Conservation (phyloP, 1,140 invertebrate genomes). For the Chymomyza costata region DNA sequence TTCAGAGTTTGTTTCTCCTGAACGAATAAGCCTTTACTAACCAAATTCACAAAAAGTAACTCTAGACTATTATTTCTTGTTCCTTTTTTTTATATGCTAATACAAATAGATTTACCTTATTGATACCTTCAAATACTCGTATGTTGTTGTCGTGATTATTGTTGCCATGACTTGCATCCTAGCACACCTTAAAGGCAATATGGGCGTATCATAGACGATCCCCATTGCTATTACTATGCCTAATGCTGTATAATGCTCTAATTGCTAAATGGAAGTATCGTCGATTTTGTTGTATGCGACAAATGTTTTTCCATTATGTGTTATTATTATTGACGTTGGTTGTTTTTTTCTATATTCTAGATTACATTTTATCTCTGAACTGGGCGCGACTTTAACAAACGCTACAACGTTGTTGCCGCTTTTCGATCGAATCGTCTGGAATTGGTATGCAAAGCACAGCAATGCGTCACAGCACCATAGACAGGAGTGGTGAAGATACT, state of each 20-base stretch:
- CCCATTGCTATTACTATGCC: background rate
- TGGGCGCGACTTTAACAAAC: slow-evolving; percentile 38
- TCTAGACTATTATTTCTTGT: background rate
- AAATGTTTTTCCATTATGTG: slow-evolving; percentile 17
- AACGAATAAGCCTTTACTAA: no score
- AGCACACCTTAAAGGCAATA: no score
- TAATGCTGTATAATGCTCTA: slow-evolving; percentile 50
- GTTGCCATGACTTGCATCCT: background rate
- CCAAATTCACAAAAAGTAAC: no score
- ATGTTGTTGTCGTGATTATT: background rate
- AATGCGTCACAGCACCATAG: background rate
- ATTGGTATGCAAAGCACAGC: slow-evolving; percentile 46
- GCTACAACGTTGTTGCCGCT: background rate
- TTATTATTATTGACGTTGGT: slow-evolving; percentile 23
- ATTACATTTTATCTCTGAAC: slow-evolving; percentile 22
- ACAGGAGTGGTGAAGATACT: slow-evolving; percentile 4
- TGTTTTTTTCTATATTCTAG: slow-evolving; percentile 13
- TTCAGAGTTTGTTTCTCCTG: no score
- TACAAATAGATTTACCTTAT: slow-evolving; percentile 2
- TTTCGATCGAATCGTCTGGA: slow-evolving; percentile 14
- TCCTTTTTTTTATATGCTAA: background rate
- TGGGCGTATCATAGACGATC: background rate
- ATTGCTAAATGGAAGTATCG: slow-evolving; percentile 56
- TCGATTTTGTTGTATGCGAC: slow-evolving; percentile 5
- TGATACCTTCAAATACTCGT: no score